Conservation (phyloP, 2,888 invertebrate species). For the Bugulina stolonifera region DNA sequence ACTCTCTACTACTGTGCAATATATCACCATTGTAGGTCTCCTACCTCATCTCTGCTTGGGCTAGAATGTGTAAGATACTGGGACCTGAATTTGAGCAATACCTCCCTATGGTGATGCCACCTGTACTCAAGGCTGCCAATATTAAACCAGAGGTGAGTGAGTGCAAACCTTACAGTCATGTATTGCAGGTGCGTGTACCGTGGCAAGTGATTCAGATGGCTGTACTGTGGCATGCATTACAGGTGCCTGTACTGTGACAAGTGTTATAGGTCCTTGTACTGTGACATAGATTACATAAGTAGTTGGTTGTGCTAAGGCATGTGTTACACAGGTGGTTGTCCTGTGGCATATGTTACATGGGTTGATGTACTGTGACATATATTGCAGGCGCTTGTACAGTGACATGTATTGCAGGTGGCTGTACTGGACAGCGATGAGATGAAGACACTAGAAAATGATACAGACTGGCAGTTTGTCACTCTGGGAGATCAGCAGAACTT, state of each 20-base stretch:
- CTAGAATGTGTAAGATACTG: conserved; percentile 92
- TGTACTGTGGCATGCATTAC: too few relatives aligned
- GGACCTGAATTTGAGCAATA: conserved; percentile 80
- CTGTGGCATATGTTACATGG: too few relatives aligned
- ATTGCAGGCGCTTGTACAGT: too few relatives aligned
- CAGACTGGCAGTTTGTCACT: conserved; percentile 90
- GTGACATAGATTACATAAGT: too few relatives aligned
- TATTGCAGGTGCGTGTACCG: too few relatives aligned
- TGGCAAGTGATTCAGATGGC: too few relatives aligned
- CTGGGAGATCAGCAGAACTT: conserved; percentile 88
- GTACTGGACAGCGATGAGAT: conserved; percentile 50
- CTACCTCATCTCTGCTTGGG: conserved; percentile 98
- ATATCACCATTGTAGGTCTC: conserved; percentile 63
- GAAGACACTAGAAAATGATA: conserved; percentile 74
- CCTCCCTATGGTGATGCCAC: conserved; percentile 88
- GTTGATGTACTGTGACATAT: too few relatives aligned
- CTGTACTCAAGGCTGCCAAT: conserved; percentile 82
- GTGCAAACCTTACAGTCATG: too few relatives aligned
- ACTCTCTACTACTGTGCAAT: background rate
- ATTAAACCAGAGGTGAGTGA: conserved; percentile 84
- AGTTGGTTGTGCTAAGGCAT: too few relatives aligned
- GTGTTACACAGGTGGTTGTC: too few relatives aligned
- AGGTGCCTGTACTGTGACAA: too few relatives aligned
- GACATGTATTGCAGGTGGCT: conserved; percentile 15
- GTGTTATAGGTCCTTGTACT: too few relatives aligned